These are phyloP conservation scores for Isoperla grammatica DNA, from an alignment of 2,888 invertebrate species.

Conservation along the genomic window DNA sequence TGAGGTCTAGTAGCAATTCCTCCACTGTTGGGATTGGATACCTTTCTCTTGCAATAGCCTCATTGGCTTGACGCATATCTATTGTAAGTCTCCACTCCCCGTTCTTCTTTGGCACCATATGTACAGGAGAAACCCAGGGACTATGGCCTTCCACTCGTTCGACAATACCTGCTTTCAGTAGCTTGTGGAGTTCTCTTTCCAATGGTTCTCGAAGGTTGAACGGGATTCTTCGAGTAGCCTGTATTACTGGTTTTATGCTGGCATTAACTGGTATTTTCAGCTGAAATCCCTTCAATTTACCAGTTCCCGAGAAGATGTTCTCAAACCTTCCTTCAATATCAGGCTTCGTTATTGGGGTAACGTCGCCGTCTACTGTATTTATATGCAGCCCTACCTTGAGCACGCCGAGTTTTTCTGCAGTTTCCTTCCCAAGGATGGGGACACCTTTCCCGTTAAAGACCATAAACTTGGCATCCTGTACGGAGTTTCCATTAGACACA, in stretches of 20 bases:
- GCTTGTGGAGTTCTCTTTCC: slow-evolving; percentile 30
- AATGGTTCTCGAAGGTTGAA: slow-evolving; percentile 29
- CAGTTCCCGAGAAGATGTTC: neutral
- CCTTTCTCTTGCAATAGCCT: slow-evolving; percentile 33
- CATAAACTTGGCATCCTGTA: too few species aligned
- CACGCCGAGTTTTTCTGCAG: too few species aligned
- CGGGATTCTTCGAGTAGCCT: neutral
- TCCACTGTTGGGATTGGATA: slow-evolving; percentile 34
- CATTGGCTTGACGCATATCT: slow-evolving; percentile 34
- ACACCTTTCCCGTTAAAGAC: too few species aligned
- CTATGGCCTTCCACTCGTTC: slow-evolving; percentile 22
- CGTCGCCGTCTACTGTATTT: too few species aligned
- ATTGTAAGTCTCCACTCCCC: slow-evolving; percentile 34
- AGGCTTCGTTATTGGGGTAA: too few species aligned
- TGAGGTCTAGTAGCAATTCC: slow-evolving; percentile 32
- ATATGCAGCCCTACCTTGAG: too few species aligned
- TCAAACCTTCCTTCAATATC: too few species aligned
- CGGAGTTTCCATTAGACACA: too few species aligned
- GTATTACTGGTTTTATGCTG: neutral
- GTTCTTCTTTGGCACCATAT: slow-evolving; percentile 33
- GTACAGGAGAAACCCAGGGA: slow-evolving; percentile 32
- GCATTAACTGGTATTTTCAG: neutral
- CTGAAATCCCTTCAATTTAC: slow-evolving; percentile 4
- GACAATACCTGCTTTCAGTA: slow-evolving; percentile 23
- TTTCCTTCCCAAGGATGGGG: too few species aligned